Base-by-base conservation (phyloP, 1,140 invertebrate species). In the Phymastichus coffea region DNA sequence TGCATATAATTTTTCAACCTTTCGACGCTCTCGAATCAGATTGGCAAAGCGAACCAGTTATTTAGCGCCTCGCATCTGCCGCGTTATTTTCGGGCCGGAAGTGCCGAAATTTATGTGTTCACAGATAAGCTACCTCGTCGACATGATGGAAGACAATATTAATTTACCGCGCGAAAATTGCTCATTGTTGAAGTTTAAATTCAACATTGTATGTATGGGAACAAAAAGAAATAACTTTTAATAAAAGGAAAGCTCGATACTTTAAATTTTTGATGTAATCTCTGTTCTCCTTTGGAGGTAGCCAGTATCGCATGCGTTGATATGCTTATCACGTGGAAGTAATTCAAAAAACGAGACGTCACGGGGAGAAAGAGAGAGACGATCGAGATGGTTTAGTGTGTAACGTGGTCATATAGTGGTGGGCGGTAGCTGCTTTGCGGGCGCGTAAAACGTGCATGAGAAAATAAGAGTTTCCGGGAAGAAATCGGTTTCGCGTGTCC, bases 401-500 rank as follows among this genome's bases (percentile, higher is more conserved):
- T 37, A 37, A 37, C n/a, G n/a, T n/a, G n/a, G n/a, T n/a, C n/a
- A n/a, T n/a, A n/a, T n/a, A n/a, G n/a, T n/a, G n/a, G n/a, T n/a
- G n/a, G n/a, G n/a, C n/a, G n/a, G n/a, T n/a, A n/a, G n/a, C n/a
- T n/a, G n/a, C n/a, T n/a, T n/a, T n/a, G n/a, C n/a, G n/a, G n/a
- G n/a, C n/a, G 35, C 33, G 35, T n/a, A 33, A 33, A 12, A 33
- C 28, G 6, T 12, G 28, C 28, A 33, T 7, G 61, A 62, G 62
- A 58, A 70, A 71, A 70, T 71, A 66, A 70, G 61, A 52, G 54
- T 62, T 75, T 70, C 67, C 56, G 63, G 61, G 70, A 69, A 70
- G 66, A 70, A 69, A 70, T 74, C 65, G 69, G 68, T 72, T 74
- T 76, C 61, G 74, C 74, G 70, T 76, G 74, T 71, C 69, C 67